These are phyloP conservation scores for Lepilemur ruficaudatus DNA, from an alignment of 2,797 vertebrate genomes.

Conservation along the genomic window DNA sequence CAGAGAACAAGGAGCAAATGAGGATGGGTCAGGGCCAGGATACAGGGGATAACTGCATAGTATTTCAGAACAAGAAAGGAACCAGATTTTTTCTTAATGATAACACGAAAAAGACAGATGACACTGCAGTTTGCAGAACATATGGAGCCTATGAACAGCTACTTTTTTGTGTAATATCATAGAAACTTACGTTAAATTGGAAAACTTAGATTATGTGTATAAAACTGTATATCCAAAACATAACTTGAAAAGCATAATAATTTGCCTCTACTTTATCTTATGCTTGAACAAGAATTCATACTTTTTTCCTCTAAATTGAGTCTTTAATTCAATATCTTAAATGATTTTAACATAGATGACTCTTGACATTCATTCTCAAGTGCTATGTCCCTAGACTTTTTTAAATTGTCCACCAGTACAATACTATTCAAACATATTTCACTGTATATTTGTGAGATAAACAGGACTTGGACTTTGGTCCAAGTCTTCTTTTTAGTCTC, in stretches of 20 bases:
- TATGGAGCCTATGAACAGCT: background rate
- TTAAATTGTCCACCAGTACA: background rate
- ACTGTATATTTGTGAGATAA: background rate
- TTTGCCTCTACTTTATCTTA: constrained; percentile 8
- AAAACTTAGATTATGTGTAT: background rate
- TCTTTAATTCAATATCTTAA: constrained; percentile 13
- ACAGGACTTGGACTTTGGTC: background rate
- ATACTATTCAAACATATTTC: background rate
- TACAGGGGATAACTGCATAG: background rate
- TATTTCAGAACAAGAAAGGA: constrained; percentile 6
- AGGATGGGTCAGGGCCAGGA: background rate
- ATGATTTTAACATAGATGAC: background rate
- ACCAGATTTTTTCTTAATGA: background rate
- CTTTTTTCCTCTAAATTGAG: constrained; percentile 4
- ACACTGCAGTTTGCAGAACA: background rate
- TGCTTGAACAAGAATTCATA: background rate
- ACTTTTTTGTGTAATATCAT: background rate
- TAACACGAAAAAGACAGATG: background rate
- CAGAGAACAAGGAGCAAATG: background rate
- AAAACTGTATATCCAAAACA: background rate
- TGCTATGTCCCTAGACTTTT: background rate
- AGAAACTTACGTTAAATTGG: background rate
- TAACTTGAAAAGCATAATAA: background rate
- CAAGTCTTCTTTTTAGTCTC: background rate
- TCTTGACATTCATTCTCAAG: background rate